A percentile compares a stretch with the other conserved stretches of the same genome.
These are phyloP conservation scores for Zophobas atratus DNA, from an alignment of 1,140 invertebrate genomes.

Conservation along the genomic window DNA sequence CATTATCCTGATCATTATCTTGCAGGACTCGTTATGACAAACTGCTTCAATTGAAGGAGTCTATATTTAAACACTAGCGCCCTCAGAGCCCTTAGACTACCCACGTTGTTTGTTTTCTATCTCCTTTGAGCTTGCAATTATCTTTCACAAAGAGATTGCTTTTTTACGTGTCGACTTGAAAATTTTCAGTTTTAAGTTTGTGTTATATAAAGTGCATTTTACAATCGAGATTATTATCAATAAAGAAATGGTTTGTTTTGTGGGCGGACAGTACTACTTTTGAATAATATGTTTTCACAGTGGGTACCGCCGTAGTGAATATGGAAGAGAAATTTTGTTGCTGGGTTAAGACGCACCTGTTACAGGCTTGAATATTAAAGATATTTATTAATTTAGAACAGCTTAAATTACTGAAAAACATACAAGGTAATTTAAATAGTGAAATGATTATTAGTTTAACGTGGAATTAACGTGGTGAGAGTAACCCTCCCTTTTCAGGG, in stretches of 20 bases:
- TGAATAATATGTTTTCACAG: conserved; percentile 32
- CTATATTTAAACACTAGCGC: conserved; percentile 26
- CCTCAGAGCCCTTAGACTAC: conserved; percentile 24
- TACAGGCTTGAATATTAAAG: neutral
- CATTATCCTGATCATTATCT: conserved; percentile 46
- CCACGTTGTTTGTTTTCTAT: conserved; percentile 12
- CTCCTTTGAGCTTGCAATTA: conserved; percentile 31
- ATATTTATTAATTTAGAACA: too few species aligned
- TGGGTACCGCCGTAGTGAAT: conserved; percentile 19
- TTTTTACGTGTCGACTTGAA: conserved; percentile 19
- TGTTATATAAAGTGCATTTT: neutral
- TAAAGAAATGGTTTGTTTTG: conserved; percentile 34
- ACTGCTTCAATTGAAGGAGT: conserved; percentile 38
- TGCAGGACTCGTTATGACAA: conserved; percentile 45
- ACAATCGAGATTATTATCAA: conserved; percentile 24
- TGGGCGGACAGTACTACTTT: conserved; percentile 24
- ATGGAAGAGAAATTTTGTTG: conserved; percentile 42
- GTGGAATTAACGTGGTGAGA: neutral
- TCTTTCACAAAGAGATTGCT: conserved; percentile 5
- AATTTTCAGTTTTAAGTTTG: neutral
- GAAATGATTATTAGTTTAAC: too few species aligned
- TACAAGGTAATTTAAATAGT: too few species aligned
- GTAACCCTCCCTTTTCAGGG: conserved; percentile 10
- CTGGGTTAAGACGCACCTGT: conserved; percentile 21
- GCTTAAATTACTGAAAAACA: too few species aligned